A percentile compares a stretch with the other conserved stretches of the same genome.
Evolutionary conservation across 1,140 invertebrate genomes (phyloP).

Genomic region (Caenorhabditis briggsae): DNA sequence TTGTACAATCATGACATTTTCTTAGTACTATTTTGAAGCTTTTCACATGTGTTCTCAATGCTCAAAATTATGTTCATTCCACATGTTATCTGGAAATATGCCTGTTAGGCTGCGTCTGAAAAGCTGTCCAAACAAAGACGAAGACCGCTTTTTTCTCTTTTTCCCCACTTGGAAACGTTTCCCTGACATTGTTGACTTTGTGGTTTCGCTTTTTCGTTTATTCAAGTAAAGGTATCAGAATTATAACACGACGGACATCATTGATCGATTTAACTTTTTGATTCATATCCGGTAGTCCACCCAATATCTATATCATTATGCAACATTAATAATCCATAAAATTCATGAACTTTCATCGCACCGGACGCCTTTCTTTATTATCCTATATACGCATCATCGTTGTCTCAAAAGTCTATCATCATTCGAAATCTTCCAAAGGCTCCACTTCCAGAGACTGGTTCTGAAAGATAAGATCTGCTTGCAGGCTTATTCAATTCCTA

Average conservation of each 20-base stretch:
- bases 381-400: slow-evolving; percentile 31
- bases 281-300: too few species aligned
- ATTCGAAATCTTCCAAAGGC: slow-evolving; percentile 16
- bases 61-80: too few species aligned
- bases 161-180: background rate
- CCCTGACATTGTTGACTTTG: background rate
- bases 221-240: too few species aligned
- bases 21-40: too few species aligned
- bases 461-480: background rate
- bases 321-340: background rate
- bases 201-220: background rate
- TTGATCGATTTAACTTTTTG: too few species aligned
- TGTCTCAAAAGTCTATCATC: slow-evolving; percentile 45
- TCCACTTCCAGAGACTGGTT: slow-evolving; percentile 51
- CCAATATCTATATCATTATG: background rate
- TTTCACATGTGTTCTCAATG: too few species aligned
- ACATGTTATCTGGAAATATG: background rate
- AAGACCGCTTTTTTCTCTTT: background rate
- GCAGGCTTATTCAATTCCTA: background rate
- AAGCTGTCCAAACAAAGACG: slow-evolving; percentile 33
- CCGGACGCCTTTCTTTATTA: background rate
- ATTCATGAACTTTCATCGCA: slow-evolving; percentile 17
- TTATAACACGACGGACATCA: too few species aligned
- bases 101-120: background rate
- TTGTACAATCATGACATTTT: too few species aligned